Evolutionary conservation across 2,797 vertebrate genomes (phyloP), one percentile per base, ranked within the genome.

Genomic region (Helarctos malayanus): DNA sequence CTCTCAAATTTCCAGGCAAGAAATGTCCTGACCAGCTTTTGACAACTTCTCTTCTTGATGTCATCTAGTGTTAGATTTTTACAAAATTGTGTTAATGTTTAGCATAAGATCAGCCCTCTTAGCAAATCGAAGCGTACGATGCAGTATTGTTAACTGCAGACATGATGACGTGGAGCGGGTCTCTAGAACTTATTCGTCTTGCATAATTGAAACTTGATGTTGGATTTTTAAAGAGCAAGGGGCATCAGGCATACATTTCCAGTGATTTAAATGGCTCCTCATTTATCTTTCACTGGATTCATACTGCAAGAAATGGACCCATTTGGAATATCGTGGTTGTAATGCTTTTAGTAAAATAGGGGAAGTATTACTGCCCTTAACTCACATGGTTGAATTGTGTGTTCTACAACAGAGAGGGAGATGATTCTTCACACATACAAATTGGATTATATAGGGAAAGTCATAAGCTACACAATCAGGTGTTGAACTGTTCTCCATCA

Each of bases 1-100:
- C 61, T 97, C 94, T 97, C 95, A 56, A 68, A 76, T 97, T 94
- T 97, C 91, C 21, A 85, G 84, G 57, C 68, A 82, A 81, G 89
- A 87, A 76, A 84, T 89, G 68, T 69, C 56, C 75, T 68, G 86
- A 81, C 47, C 38, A 56, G 32, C 41, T 95, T 97, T 85, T 65
- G 91, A 81, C 89, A 65, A 86, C 73, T 45, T 56, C 29, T 10
- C 3, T 65, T 97, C 88, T 97, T 96, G 61, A 96, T 92, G 94
- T 95, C 49, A 71, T 83, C 49, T 69, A 82, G 18, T 23, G 49
- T 32, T 97, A 61, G 32, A 32, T 56, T 38, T 78, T n/a, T 38
- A 29, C 84, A 85, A 85, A 78, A 90, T 57, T 49, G 21, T 84
- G 80, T 63, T 84, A 76, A 88, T 81, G 87, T 76, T 76, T 76